Base-by-base conservation (phyloP, 92 coral and sea anemone genomes). In the Ricordea florida region DNA sequence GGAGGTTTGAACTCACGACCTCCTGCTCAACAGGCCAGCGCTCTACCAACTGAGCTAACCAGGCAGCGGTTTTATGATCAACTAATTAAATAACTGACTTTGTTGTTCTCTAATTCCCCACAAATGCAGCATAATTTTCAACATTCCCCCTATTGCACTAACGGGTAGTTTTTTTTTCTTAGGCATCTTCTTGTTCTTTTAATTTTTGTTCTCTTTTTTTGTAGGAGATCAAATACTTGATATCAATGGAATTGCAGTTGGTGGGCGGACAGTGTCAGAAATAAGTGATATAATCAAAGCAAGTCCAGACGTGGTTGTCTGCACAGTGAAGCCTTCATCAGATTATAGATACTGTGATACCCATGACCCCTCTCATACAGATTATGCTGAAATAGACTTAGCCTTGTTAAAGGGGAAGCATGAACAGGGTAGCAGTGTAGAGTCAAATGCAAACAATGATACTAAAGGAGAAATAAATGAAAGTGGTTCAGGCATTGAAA, bases 191-290 rank as follows among this genome's bases (percentile, higher is more conserved):
- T 35, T 38, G n/a, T 9, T 25, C 6, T 5, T 10, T 48, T 46
- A 4, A 42, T 6, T n/a, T n/a, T n/a, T n/a, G n/a, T n/a, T n/a
- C n/a, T n/a, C 10, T 10, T 4, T 70, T 31, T 11, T 32, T 8
- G 10, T 43, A 94, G 98, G 98, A 27, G 98, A 94, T 47, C 98
- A 94, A 72, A 47, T 94, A 17, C 78, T 94, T 10, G 98, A 94
- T 64, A 90, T 94, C 23, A 93, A 91, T 79, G 98, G 98, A 3
- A 85, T 92, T n/a, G 79, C 80, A 35, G 80, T 94, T 34, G 77
- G 87, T 22, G 92, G 92, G 6, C 91, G 89, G 43, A 71, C 87
- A 4, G 92, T 94, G 1, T 76, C 89, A 34, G 91, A 94, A 51
- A 82, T 94, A 60, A 86, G 98, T 33, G 97, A 94, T 59, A 90